Conservation (phyloP, 1,140 invertebrate species). For the Paramacrobiotus metropolitanus region DNA sequence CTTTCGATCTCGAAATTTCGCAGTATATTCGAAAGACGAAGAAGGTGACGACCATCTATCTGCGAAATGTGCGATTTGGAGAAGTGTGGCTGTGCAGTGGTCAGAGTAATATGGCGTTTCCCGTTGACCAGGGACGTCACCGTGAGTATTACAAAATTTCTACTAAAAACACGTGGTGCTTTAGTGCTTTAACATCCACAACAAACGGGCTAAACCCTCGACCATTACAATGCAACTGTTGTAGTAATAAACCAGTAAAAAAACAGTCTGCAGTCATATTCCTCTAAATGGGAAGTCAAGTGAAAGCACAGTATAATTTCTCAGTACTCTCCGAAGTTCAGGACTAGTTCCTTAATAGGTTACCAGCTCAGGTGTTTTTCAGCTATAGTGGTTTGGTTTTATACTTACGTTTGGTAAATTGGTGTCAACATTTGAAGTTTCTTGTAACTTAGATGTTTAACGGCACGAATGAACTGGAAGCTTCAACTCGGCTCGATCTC, state of each 20-base stretch:
- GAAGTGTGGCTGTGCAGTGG: constrained; percentile 22
- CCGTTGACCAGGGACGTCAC: constrained; percentile 8
- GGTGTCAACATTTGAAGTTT: neutral
- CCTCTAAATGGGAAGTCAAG: no score
- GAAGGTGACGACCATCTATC: constrained; percentile 10
- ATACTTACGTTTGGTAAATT: neutral
- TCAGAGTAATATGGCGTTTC: constrained; percentile 19
- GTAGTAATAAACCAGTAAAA: no score
- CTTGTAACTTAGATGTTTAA: neutral
- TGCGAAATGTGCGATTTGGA: constrained; percentile 19
- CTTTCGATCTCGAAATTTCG: neutral
- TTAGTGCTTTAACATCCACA: neutral
- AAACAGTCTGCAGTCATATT: no score
- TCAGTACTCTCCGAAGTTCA: neutral
- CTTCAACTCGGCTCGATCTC: neutral
- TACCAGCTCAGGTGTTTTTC: no score
- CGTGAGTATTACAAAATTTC: neutral
- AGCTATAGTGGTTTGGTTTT: no score
- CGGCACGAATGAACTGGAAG: neutral
- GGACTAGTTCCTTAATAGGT: neutral
- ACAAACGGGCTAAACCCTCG: no score
- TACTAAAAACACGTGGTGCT: neutral
- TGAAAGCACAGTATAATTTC: neutral
- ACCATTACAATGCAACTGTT: no score
- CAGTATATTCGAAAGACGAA: neutral